Evolutionary conservation across 2,888 invertebrate species (phyloP), one percentile per base, ranked within the genome.

Genomic region (Coelopa pilipes): DNA sequence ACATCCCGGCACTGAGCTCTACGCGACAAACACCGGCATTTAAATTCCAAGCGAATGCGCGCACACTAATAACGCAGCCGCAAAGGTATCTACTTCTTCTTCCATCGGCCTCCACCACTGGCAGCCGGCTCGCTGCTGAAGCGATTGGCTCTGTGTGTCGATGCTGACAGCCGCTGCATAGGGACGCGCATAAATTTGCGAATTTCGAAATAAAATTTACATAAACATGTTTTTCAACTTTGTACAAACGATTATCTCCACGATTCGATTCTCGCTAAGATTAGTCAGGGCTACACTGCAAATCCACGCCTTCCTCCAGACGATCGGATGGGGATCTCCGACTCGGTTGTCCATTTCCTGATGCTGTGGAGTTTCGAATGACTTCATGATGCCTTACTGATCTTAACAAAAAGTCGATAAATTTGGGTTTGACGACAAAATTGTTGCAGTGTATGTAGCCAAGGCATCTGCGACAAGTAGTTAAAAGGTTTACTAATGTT

Each of bases 221-320:
- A 79, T 79, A 79, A 79, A 79, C 79, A 79, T 79, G 78, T 79
- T 78, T 79, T 79, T 79, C 76, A 79, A 79, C 78, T 79, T 79
- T 79, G 75, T 60, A 77, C 78, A 79, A 79, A 77, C 77, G 78
- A 78, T 79, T 79, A 78, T 78, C 78, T 78, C 75, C 76, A 78
- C 79, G 78, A 79, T 76, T 75, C 76, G 76, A 72, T 74, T 76
- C 78, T 78, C 76, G 75, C 74, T 45, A 65, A 59, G 72, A 65
- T 65, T 17, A 65, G 47, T 46, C 65, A 65, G 9, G 19, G 5
- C n/a, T 65, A 19, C 65, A 65, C 65, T 65, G 65, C 46, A 59
- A 59, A n/a, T 13, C 11, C 17, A 19, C 11, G 19, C 55, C 7
- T 1, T 55, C n/a, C 19, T 1, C 34, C 4, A 34, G 7, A 7